These are phyloP conservation scores for Mastigias papua DNA, from an alignment of 30 jellyfish, hydroid and myxozoan genomes.

Conservation along the genomic window DNA sequence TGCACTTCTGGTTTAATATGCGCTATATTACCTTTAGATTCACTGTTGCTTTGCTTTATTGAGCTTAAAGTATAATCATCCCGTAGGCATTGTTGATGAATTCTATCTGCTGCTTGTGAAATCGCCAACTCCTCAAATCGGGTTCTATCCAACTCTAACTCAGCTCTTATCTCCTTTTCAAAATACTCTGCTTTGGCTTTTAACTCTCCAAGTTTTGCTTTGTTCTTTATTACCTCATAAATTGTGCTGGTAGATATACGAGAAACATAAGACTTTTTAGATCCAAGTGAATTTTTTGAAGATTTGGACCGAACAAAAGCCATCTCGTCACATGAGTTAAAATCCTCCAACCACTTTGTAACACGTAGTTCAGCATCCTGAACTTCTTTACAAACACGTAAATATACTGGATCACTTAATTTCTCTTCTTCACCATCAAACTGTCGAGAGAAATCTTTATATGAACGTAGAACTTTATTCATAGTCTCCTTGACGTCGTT, in stretches of 20 bases:
- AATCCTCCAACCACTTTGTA: slow-evolving; percentile 17
- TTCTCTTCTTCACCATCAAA: slow-evolving; percentile 29
- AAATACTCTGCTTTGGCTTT: slow-evolving; percentile 49
- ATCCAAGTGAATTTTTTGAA: slow-evolving; percentile 50
- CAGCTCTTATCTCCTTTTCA: slow-evolving; percentile 57
- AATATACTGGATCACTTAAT: background rate
- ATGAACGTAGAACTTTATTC: slow-evolving; percentile 29
- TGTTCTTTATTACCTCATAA: slow-evolving; percentile 49
- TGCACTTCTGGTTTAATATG: background rate
- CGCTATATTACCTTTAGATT: no score
- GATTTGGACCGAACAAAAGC: slow-evolving; percentile 22
- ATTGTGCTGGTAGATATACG: background rate
- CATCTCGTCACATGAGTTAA: slow-evolving; percentile 16
- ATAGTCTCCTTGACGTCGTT: slow-evolving; percentile 14
- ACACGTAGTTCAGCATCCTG: slow-evolving; percentile 19
- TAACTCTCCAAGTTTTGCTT: slow-evolving; percentile 53
- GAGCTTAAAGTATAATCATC: slow-evolving; percentile 34
- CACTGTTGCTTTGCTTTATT: background rate
- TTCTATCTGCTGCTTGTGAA: slow-evolving; percentile 64
- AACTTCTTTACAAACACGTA: background rate
- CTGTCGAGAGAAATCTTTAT: slow-evolving; percentile 28
- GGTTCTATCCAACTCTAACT: slow-evolving; percentile 54
- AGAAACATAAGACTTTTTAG: slow-evolving; percentile 15
- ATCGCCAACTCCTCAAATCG: slow-evolving; percentile 50
- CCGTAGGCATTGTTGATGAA: slow-evolving; percentile 16